Conservation (phyloP, 2,888 invertebrate species). For the Gandaritis pyraliata region DNA sequence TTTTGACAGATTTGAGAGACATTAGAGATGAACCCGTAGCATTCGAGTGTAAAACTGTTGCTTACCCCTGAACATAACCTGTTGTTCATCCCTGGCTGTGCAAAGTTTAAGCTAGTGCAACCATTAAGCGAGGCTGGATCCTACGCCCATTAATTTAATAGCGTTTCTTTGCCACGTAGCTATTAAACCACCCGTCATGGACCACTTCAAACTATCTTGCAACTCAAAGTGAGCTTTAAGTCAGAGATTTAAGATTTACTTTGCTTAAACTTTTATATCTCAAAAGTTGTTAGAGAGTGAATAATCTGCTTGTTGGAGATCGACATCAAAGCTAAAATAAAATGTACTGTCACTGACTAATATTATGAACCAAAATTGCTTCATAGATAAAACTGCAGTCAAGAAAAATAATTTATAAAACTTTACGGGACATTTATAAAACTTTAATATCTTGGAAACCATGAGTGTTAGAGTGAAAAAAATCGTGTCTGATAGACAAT, state of each 20-base stretch:
- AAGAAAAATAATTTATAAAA: too few species aligned
- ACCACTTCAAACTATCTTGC: constrained; percentile 16
- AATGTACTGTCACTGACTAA: too few species aligned
- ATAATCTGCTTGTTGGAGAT: neutral
- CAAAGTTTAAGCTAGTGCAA: constrained; percentile 38
- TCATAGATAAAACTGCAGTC: too few species aligned
- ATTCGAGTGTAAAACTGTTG: constrained; percentile 2
- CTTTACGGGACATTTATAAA: too few species aligned
- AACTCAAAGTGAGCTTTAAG: constrained; percentile 13
- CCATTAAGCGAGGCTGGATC: constrained; percentile 52
- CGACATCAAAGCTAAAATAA: too few species aligned
- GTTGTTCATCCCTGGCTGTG: constrained; percentile 23
- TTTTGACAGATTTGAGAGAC: too few species aligned
- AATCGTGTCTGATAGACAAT: too few species aligned
- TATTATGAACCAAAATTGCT: too few species aligned
- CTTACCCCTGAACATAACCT: constrained; percentile 19
- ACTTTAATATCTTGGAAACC: too few species aligned
- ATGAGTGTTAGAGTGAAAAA: too few species aligned
- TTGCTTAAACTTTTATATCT: neutral
- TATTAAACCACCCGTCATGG: constrained; percentile 55
- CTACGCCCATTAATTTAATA: constrained; percentile 71
- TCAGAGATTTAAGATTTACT: constrained; percentile 5
- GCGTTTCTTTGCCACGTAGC: constrained; percentile 67
- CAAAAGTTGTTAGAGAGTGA: neutral
- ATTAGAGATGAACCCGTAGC: neutral